phyloP scores from a whole-genome alignment of 2,113 vertebrate species.

The Silurus meridionalis region DNA sequence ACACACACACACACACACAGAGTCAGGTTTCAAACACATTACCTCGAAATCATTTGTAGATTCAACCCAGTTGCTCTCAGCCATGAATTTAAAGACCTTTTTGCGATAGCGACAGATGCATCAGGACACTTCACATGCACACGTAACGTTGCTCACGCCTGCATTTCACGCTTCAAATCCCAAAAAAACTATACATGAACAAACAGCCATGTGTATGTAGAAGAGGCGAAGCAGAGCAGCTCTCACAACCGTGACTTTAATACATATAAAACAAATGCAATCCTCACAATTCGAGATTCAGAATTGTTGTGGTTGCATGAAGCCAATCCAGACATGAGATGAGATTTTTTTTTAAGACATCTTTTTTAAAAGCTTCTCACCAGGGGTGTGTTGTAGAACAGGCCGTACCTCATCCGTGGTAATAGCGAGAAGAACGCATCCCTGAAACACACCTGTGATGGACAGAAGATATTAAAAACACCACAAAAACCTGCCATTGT shows the following conservation, averaged over 20 bases:
- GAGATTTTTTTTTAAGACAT: not conserved
- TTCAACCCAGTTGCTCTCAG: slow-evolving; percentile 33
- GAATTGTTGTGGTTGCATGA: not conserved
- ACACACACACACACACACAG: slow-evolving; percentile 43
- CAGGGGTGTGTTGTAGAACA: slow-evolving; percentile 96
- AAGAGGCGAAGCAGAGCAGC: not conserved
- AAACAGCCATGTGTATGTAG: not conserved
- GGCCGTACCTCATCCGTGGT: slow-evolving; percentile 92
- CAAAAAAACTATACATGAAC: not conserved
- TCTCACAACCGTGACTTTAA: slow-evolving; percentile 10
- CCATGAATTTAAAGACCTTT: slow-evolving; percentile 52
- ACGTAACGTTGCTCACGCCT: not conserved
- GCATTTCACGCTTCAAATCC: slow-evolving; percentile 62
- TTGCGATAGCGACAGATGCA: slow-evolving; percentile 14
- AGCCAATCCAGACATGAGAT: not conserved
- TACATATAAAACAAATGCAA: slow-evolving; percentile 17
- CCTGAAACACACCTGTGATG: slow-evolving; percentile 88
- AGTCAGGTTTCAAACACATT: slow-evolving; percentile 41
- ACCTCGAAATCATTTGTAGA: slow-evolving; percentile 47
- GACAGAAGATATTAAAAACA: slow-evolving; percentile 23
- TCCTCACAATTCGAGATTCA: not conserved
- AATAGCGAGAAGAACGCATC: slow-evolving; percentile 90
- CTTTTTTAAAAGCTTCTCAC: slow-evolving; percentile 71
- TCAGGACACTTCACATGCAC: not conserved
- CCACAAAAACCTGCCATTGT: not conserved